Base-by-base conservation (phyloP, 2,888 invertebrate species). In the Nemoura dubitans region DNA sequence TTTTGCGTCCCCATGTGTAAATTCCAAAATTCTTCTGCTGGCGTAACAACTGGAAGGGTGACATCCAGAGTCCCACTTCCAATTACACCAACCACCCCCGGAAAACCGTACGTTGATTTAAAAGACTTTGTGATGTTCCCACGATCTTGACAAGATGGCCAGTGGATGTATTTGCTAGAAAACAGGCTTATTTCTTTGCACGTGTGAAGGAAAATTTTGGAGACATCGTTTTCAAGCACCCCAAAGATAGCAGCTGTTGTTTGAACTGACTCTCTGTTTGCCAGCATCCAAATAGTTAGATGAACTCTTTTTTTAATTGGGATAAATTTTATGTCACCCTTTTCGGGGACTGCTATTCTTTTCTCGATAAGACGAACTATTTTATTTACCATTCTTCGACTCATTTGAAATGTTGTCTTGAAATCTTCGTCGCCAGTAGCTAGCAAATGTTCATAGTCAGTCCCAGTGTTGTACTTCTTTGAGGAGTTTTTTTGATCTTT, bases 81-180 rank as follows among this genome's bases (percentile, higher is more conserved):
- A 21, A 88, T 86, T 14, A 87, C 81, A 14, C 88, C 88, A 43
- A 88, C 86, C 16, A 88, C 87, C 25, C 87, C 87, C 5, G 88
- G 87, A n/a, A 88, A 87, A 21, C 87, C 87, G 76, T 86, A 86
- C 25, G 42, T 27, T 28, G 21, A 83, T 10, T 85, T 80, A 84
- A 88, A 88, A 14, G 86, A 85, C n/a, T 85, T 86, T 0, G 86
- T 36, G 85, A 88, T 87, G n/a, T 77, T 21, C 76, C 30, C 26
- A 28, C 84, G 81, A 59, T 88, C 87, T 0, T 76, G 76, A 26
- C 36, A 27, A n/a, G 87, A 83, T n/a, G 88, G 88, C 88, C 88
- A 88, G 14, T 30, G 80, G 26, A 88, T 80, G 36, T 87, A 86
- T 76, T 87, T 86, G 0, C 77, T 86, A 86, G 86, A 85, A 0